Percentiles rank a stretch among this genome's conserved stretches.
phyloP scores from a whole-genome alignment of 2,113 vertebrate genomes.

The Rhinoptilus africanus region DNA sequence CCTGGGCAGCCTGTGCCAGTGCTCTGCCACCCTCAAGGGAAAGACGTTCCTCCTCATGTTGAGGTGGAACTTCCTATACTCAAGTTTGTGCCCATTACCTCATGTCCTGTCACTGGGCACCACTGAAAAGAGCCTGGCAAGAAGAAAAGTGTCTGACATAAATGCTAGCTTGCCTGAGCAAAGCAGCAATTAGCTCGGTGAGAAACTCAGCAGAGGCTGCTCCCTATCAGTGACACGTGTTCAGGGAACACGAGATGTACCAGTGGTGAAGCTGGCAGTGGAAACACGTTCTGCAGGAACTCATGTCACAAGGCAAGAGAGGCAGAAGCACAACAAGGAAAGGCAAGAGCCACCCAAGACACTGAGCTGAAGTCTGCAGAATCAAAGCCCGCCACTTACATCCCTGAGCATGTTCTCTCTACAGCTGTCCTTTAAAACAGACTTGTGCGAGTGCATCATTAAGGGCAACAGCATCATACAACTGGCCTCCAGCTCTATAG shows the following conservation, averaged over 20 bases:
- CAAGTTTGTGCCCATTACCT: too few species aligned
- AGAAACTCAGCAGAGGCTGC: background rate
- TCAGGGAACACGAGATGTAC: background rate
- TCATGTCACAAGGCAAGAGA: background rate
- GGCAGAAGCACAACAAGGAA: background rate
- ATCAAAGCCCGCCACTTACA: background rate
- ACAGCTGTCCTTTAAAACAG: background rate
- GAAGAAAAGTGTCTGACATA: background rate
- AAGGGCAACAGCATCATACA: background rate
- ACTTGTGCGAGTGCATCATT: background rate
- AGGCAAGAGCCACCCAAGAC: background rate
- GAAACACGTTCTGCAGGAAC: background rate
- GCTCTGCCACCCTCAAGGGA: too few species aligned
- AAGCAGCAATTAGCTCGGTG: background rate
- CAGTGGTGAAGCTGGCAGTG: background rate
- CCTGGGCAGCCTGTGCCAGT: too few species aligned
- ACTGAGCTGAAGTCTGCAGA: background rate
- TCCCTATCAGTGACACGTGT: rapidly evolving
- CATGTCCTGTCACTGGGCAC: too few species aligned
- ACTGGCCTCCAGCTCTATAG: background rate
- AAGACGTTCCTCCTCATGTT: too few species aligned
- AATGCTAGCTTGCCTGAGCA: background rate
- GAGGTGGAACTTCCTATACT: too few species aligned
- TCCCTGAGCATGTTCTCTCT: background rate
- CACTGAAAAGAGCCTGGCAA: too few species aligned